Evolutionary conservation across 1,140 invertebrate species (phyloP), one percentile per base, ranked within the genome.

Genomic region (Lethocerus indicus): DNA sequence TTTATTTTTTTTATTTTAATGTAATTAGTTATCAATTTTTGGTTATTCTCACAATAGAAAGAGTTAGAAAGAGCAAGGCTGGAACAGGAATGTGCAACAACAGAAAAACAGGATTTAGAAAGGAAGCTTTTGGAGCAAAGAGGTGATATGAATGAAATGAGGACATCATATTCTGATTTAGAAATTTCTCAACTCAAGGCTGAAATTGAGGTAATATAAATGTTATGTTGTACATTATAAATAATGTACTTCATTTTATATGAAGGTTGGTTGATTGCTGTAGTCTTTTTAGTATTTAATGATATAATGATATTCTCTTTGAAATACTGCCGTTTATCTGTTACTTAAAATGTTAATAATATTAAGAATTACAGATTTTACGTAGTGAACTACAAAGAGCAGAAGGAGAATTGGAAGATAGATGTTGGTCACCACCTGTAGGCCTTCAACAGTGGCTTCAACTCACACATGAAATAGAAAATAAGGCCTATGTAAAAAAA

Each of bases 371-470:
- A 1, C 50, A 81, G 80, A 79, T 83, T 72, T 66, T 89, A 39
- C 75, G 86, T 54, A 73, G 74, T 55, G 85, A 92, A 60, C 67
- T 94, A 23, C 78, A 81, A 56, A 72, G 84, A 25, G 85, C 88
- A 9, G 87, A 93, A 65, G 83, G 83, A 32, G 86, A 92, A 66
- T 67, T 93, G 21, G 84, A 89, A 59, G 83, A 88, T 60, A 73
- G 83, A 44, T 87, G 82, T 61, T 91, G 80, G 84, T 76, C 82
- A 9, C 83, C 87, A 1, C 88, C 90, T 2, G 66, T 74, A 21
- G 84, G 83, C n/a, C 69, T 95, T 6, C 89, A 93, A 60, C 79
- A 87, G 52, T 96, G 89, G 90, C 67, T 96, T 13, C 90, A 95
- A 63, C 68, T 94, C 14, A 95, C 90, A 0, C 86, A 95, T 65